Evolutionary conservation across 1,140 invertebrate species (phyloP).

Genomic region (Myzus persicae): DNA sequence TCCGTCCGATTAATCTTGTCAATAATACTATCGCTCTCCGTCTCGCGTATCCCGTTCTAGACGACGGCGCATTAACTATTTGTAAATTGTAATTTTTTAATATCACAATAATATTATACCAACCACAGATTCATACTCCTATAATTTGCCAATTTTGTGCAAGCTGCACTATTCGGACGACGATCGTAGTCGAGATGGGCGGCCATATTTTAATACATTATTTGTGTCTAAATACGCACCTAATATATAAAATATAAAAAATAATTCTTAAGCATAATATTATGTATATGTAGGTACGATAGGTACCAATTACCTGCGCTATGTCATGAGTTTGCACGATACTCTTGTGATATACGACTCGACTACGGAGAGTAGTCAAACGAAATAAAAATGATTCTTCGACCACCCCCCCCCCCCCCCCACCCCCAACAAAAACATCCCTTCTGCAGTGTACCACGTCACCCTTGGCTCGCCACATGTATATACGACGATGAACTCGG

Average conservation of each 20-base stretch:
- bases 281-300: no score
- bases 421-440: background rate
- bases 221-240: no score
- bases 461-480: background rate
- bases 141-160: background rate
- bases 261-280: no score
- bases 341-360: background rate
- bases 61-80: background rate
- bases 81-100: background rate
- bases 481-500: constrained; percentile 19
- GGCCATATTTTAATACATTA: no score
- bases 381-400: background rate
- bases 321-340: background rate
- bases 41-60: background rate
- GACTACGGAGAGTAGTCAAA: no score
- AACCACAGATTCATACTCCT: no score
- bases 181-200: background rate
- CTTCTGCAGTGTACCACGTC: background rate
- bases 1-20: background rate
- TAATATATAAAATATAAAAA: background rate
- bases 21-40: background rate
- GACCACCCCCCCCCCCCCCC: background rate
- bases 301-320: no score
- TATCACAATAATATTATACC: no score
- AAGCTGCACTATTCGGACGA: background rate